Percentiles rank a stretch among this genome's conserved stretches.
Conservation (phyloP, 2,888 invertebrate genomes). For the Cryptophagus acutangulus region DNA sequence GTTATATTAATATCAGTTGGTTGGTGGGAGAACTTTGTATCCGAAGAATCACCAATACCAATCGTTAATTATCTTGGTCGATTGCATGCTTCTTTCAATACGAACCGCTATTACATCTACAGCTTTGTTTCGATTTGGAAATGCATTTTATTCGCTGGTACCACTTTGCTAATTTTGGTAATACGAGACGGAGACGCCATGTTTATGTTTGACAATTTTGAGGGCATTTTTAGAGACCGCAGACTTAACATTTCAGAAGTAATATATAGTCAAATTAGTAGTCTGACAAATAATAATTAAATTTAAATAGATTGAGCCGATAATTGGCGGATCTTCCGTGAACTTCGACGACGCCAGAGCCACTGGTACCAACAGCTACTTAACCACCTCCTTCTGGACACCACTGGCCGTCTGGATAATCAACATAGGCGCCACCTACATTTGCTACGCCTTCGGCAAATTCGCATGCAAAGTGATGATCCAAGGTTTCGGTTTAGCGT, state of each 20-base stretch:
- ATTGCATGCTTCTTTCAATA: constrained; percentile 52
- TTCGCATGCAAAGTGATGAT: constrained; percentile 86
- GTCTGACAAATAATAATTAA: constrained; percentile 4
- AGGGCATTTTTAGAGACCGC: constrained; percentile 52
- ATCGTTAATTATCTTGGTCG: constrained; percentile 44
- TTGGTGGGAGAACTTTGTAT: constrained; percentile 82
- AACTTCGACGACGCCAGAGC: constrained; percentile 33
- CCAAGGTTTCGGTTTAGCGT: constrained; percentile 80
- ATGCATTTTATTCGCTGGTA: constrained; percentile 63
- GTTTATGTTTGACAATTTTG: constrained; percentile 51
- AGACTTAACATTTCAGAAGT: constrained; percentile 54
- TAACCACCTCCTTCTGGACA: constrained; percentile 41
- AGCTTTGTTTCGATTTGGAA: constrained; percentile 72
- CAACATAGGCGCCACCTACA: constrained; percentile 62
- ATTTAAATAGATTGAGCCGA: constrained; percentile 49
- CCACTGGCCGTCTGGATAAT: constrained; percentile 60
- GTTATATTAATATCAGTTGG: constrained; percentile 66
- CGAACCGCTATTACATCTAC: constrained; percentile 66
- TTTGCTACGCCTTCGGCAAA: constrained; percentile 66
- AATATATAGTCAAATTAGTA: constrained; percentile 22
- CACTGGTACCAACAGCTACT: constrained; percentile 22
- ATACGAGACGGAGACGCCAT: constrained; percentile 48
- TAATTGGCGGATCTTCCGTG: constrained; percentile 38
- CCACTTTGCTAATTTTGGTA: constrained; percentile 55
- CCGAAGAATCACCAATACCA: constrained; percentile 30